Evolutionary conservation across 2,888 invertebrate genomes (phyloP).

Genomic region (Leptopilina myrica): DNA sequence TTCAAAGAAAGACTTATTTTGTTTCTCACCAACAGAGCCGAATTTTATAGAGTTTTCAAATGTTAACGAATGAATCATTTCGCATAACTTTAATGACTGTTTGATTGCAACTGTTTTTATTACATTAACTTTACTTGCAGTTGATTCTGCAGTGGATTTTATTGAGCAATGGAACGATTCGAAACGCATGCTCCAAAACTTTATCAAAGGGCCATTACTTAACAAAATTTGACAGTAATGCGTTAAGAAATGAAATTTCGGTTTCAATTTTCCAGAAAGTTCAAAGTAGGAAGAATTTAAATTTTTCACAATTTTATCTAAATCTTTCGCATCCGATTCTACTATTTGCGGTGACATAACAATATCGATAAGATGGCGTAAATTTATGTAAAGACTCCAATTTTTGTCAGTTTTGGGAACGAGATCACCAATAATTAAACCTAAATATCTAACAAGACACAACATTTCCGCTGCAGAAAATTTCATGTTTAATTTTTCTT

Average conservation of each 20-base stretch:
- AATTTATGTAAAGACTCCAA: constrained; percentile 34
- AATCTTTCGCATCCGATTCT: not conserved
- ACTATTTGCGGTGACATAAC: not conserved
- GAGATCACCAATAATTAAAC: constrained; percentile 38
- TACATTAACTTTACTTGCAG: not conserved
- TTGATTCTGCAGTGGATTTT: constrained; percentile 8
- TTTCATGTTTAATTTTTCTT: constrained; percentile 36
- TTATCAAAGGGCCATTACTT: constrained; percentile 2
- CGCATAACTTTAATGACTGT: not conserved
- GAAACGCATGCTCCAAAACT: constrained; percentile 21
- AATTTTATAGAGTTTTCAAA: not conserved
- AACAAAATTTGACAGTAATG: not conserved
- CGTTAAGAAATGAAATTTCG: constrained; percentile 1
- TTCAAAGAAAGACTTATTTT: no score
- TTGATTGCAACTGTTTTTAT: constrained; percentile 18
- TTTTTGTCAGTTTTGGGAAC: constrained; percentile 27
- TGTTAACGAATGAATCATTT: constrained; percentile 20
- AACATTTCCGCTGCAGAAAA: constrained; percentile 30
- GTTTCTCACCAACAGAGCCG: not conserved
- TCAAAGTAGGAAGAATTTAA: not conserved
- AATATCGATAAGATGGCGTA: constrained; percentile 14
- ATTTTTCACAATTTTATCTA: not conserved
- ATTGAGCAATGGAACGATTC: constrained; percentile 3
- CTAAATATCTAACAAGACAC: constrained; percentile 3
- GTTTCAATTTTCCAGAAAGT: not conserved